A percentile compares a stretch with the other conserved stretches of the same genome.
phyloP scores from a whole-genome alignment of 2,797 vertebrate genomes.

The Enteromius fasciolatus region DNA sequence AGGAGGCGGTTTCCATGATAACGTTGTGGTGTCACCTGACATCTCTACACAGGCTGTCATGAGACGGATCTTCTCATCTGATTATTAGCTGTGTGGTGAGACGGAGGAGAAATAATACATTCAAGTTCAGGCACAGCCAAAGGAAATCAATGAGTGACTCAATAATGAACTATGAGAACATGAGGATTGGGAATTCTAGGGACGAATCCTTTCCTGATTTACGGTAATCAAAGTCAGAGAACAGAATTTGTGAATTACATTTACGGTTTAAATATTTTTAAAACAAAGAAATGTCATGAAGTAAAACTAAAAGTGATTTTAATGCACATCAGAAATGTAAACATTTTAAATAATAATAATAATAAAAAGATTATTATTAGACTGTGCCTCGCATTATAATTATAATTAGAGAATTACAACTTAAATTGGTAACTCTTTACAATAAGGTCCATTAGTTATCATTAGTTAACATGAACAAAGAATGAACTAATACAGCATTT shows the following conservation, averaged over 20 bases:
- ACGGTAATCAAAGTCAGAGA: neutral
- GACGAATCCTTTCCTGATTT: neutral
- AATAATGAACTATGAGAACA: neutral
- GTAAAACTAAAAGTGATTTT: neutral
- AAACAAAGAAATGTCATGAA: neutral
- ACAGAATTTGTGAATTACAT: neutral
- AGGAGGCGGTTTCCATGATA: constrained; percentile 71
- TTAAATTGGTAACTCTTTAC: too few species aligned
- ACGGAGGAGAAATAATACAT: constrained; percentile 15
- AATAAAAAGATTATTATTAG: neutral
- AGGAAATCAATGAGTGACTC: neutral
- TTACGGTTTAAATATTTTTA: neutral
- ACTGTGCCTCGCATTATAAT: neutral
- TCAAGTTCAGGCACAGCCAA: neutral
- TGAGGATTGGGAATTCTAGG: neutral
- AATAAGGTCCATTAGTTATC: too few species aligned
- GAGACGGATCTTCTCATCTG: constrained; percentile 39
- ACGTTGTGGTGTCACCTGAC: constrained; percentile 74
- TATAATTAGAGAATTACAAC: too few species aligned
- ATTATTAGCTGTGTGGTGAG: constrained; percentile 37
- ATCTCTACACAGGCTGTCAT: constrained; percentile 58
- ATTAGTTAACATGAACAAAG: too few species aligned
- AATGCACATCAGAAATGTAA: neutral
- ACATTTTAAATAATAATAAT: neutral
- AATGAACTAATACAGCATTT: too few species aligned